Percentiles rank a stretch among this genome's conserved stretches.
Evolutionary conservation across 2,113 vertebrate genomes (phyloP).

Genomic region (Elanoides forficatus): DNA sequence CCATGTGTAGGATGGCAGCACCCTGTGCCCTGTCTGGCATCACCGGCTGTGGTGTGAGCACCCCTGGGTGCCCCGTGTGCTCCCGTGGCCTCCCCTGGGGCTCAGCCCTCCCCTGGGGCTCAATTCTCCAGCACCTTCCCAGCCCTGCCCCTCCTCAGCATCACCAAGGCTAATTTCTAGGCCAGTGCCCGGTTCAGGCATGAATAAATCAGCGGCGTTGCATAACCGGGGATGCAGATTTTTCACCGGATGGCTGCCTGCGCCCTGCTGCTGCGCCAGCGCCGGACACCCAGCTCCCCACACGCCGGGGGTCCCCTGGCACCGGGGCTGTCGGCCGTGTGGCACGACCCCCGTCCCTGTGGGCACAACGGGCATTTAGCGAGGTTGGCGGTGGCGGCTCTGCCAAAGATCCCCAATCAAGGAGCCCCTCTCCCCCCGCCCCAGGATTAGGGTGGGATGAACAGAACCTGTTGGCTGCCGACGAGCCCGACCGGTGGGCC

Average conservation of each 20-base stretch:
- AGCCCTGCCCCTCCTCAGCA: neutral
- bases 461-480: neutral
- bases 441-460: neutral
- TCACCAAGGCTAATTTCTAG: constrained; percentile 29
- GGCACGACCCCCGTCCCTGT: neutral
- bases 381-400: neutral
- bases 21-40: rapidly evolving
- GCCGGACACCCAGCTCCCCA: neutral
- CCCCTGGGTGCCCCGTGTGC: neutral
- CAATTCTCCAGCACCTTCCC: rapidly evolving
- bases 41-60: neutral
- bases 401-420: neutral
- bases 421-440: neutral
- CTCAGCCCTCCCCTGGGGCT: neutral
- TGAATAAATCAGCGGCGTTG: constrained; percentile 42
- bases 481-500: neutral
- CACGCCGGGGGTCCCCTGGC: neutral
- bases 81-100: neutral
- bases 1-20: rapidly evolving
- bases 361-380: rapidly evolving
- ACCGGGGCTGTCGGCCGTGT: rapidly evolving
- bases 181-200: constrained; percentile 48
- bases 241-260: neutral
- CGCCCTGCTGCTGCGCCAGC: neutral
- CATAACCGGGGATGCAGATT: constrained; percentile 42